Evolutionary conservation across 2,113 vertebrate species (phyloP), one percentile per base, ranked within the genome.

Genomic region (Tiliqua scincoides): DNA sequence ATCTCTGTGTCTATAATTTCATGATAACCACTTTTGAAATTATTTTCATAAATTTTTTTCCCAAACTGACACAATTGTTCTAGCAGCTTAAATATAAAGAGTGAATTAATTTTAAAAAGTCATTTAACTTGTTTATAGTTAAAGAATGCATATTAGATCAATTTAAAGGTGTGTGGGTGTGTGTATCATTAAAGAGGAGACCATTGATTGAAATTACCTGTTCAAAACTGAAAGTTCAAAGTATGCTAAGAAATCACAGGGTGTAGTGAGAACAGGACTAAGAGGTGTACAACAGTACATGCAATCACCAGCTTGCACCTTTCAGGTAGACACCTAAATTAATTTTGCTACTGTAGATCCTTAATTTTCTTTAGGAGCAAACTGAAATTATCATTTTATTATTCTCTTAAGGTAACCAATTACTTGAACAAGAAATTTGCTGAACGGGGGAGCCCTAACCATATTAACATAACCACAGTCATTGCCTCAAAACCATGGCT

Each of bases 371-470:
- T 32, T 43, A 52, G 2, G 1, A 6, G 37, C 40, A 43, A 57
- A 78, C 18, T 37, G 32, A 21, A 6, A 14, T 57, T 20, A 5
- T 1, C 2, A 59, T 40, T 48, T 25, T n/a, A 21, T 30, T 82
- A 3, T 32, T 75, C n/a, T 70, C 79, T 90, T 1, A 12, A 94
- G 89, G 90, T 91, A 59, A 79, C 48, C 14, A 82, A 59, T 35
- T 93, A 97, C 82, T 94, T 98, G 57, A 93, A 97, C 25, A 92
- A 52, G 0, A 88, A 95, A 71, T 97, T 97, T 92, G 93, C 95
- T 72, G 95, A 95, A 86, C 89, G 95, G 68, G 97, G 96, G 1
- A 98, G 96, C 89, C 96, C 96, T 11, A 97, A 98, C 90, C 95
- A 88, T 74, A 89, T 98, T 87, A 92, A 93, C 73, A 93, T 97